Evolutionary conservation across 2,797 vertebrate genomes (phyloP), one percentile per base, ranked within the genome.

Genomic region (Phataginus tricuspis): DNA sequence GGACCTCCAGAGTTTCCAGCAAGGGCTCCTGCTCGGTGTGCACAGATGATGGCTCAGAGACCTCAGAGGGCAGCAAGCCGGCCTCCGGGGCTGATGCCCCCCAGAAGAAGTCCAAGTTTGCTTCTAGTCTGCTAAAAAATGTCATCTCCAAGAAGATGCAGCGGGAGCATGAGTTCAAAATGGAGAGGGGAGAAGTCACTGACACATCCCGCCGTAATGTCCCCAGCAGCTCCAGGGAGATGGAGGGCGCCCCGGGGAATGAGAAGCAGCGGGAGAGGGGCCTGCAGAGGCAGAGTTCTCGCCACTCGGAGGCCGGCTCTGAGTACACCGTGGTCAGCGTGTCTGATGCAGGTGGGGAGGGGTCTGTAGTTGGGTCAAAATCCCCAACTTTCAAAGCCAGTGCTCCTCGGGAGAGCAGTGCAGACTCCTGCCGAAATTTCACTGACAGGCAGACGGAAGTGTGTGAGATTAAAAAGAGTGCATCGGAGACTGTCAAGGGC

Each of bases 101-200:
- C 49, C 99, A 99, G 96, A 99, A 99, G 90, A 99, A 99, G 96
- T 99, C 99, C 6, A 99, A 98, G 86, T 99, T 99, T 88, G 99
- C 99, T 3, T 99, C 99, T 6, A 99, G 99, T 86, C 98, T 99
- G 34, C 98, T 99, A 90, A 99, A 99, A 98, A 99, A 99, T 55
- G 99, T 99, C 0, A 99, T 99, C 98, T 99, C 99, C 94, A 99
- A 99, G 98, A 99, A 99, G 98, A 99, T 99, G 99, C 99, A 99
- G 97, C 98, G 99, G 91, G 99, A 99, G 61, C 99, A 99, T 34
- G 99, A 99, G 98, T 98, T 99, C 83, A 99, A 99, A 97, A 99
- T 99, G 99, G 99, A 99, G 97, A 98, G 99, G 78, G 99, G 99
- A 0, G 99, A 99, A 94, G 98, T 99, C 55, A 96, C 96, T 0